These are phyloP conservation scores for Polietes domitor DNA, from an alignment of 2,888 invertebrate genomes.

Conservation along the genomic window DNA sequence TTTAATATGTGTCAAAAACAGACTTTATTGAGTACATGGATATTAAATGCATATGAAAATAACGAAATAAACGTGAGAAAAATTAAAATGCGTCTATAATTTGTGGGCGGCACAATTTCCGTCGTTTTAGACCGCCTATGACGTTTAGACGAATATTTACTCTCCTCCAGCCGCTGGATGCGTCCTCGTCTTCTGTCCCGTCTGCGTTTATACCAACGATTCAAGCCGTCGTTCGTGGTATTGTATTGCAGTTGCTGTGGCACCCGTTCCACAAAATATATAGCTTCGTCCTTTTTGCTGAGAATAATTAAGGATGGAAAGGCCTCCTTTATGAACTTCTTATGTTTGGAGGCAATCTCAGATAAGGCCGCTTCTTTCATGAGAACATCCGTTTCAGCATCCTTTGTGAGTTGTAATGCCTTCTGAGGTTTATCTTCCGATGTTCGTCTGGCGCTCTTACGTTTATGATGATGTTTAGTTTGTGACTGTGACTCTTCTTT, in stretches of 20 bases:
- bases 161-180: neutral
- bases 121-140: neutral
- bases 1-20: neutral
- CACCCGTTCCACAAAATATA: slow-evolving; percentile 4
- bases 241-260: neutral
- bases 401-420: too few species aligned
- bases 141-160: neutral
- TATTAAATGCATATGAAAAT: neutral
- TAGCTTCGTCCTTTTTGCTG: neutral
- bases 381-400: neutral
- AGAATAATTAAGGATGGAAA: slow-evolving; percentile 14
- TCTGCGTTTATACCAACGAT: slow-evolving; percentile 1
- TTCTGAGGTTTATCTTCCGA: neutral
- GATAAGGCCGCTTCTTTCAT: neutral
- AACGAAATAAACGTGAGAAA: neutral
- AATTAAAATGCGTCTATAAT: neutral
- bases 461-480: too few species aligned
- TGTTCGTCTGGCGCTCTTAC: neutral
- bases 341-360: neutral
- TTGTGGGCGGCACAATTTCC: neutral
- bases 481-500: too few species aligned
- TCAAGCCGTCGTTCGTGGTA: neutral
- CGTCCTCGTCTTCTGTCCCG: neutral
- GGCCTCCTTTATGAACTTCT: neutral
- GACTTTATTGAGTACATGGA: neutral